Evolutionary conservation across 2,797 vertebrate species (phyloP), one percentile per base, ranked within the genome.

Genomic region (Rhodeus uyekii): DNA sequence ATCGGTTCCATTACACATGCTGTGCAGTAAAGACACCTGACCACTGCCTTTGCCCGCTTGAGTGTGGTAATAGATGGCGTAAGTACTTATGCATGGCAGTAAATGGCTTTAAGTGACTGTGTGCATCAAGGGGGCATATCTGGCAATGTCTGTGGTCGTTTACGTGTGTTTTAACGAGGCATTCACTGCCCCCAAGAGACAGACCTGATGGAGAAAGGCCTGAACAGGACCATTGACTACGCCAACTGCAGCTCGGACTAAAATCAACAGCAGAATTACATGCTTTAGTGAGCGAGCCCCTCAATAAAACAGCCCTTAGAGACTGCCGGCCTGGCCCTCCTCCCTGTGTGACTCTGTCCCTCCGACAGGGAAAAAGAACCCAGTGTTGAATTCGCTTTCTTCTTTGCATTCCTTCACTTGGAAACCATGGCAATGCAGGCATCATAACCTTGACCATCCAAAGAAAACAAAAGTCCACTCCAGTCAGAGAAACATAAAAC

Each of bases 241-340:
- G 65, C 81, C 89, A 88, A 90, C 84, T 87, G 90, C 82, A 88
- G 81, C 86, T 81, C 87, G 84, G 78, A 88, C 92, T 91, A 92
- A 92, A 94, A 92, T 91, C 92, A 94, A 94, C 93, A 94, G 82
- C 82, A 76, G 86, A 85, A 89, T 92, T 92, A 89, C 90, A 91
- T 84, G 92, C 91, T 90, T 91, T 87, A 88, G 88, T 89, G 89
- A 91, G 85, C 90, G 89, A 87, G 73, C 87, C 74, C 88, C 87
- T n/a, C 88, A 88, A 88, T 92, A 93, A 93, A 93, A 91, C 86
- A 85, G 86, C 46, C 86, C 83, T 85, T 83, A 80, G 85, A 90
- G 88, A 87, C 88, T 76, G 79, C 50, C 64, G 50, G 84, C 71
- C 77, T 79, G 86, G 58, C 73, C 38, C 72, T 44, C 6, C 81